Base-by-base conservation (phyloP, 2,888 invertebrate genomes). In the Graphium colonna region DNA sequence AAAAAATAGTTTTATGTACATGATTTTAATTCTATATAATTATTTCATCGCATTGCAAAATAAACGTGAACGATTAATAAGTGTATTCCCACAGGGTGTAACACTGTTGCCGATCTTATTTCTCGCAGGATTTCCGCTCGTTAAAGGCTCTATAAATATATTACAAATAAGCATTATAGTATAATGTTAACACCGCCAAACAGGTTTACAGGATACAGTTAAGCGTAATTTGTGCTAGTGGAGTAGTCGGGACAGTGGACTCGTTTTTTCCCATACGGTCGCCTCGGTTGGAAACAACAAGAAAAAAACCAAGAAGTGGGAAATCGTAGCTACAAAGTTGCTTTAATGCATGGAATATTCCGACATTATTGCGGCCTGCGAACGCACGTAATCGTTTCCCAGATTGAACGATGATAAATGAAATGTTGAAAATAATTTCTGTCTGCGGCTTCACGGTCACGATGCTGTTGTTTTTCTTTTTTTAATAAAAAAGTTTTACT, bases 111-210 rank as follows among this genome's bases (percentile, higher is more conserved):
- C 67, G 67, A 68, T 72, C 70, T 77, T 68, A 74, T 77, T 80
- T 79, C 68, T 72, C 67, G 68, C 61, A 68, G 63, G 69, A 68
- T 82, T 82, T 85, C 84, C 82, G 79, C 71, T 82, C 77, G 76
- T 79, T 80, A 72, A 62, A 70, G 75, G 76, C 71, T n/a, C n/a
- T n/a, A n/a, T n/a, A n/a, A n/a, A n/a, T 71, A 78, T 83, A 82
- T 82, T 83, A 73, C 9, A 13, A 71, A 64, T 62, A 68, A 64
- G 69, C 75, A 79, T 83, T 80, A 82, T 77, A 77, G 77, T 77
- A 79, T 75, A 76, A 75, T 71, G 74, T 78, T 77, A 79, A 73
- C 69, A 71, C 80, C 65, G 73, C 71, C 57, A 48, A 75, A 79
- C 82, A 68, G 70, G 82, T 82, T 81, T 65, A 61, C 63, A 64